Conservation (phyloP, 2,888 invertebrate genomes). For the Cheiracanthium punctorium region DNA sequence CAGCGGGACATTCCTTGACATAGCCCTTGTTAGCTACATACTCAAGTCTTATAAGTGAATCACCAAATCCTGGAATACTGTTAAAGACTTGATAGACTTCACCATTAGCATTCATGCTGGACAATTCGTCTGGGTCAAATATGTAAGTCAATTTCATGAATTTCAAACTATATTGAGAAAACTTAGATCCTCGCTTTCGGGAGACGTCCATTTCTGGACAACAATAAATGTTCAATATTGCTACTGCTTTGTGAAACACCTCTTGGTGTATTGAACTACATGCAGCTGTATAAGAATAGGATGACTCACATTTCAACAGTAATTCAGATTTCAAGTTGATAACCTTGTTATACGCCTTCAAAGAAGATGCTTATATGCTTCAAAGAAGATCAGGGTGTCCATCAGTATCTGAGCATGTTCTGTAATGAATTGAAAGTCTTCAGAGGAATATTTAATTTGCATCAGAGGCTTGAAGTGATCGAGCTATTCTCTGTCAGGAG, state of each 20-base stretch:
- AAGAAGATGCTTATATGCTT: not conserved
- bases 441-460: not conserved
- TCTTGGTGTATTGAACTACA: not conserved
- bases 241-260: not conserved
- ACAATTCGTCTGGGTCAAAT: not conserved
- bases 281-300: not conserved
- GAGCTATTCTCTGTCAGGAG: not conserved
- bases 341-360: too few relatives aligned
- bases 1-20: not conserved
- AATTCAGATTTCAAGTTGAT: not conserved
- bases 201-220: not conserved
- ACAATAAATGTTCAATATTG: not conserved
- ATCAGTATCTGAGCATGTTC: not conserved
- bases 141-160: not conserved
- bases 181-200: not conserved
- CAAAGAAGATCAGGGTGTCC: not conserved
- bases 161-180: not conserved
- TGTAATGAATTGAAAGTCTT: not conserved
- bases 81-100: not conserved
- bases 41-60: not conserved
- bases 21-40: not conserved
- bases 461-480: not conserved
- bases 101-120: not conserved
- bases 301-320: not conserved
- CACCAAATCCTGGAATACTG: constrained; percentile 1